phyloP scores from a whole-genome alignment of 2,888 invertebrate genomes.

The Lissonota sp. region DNA sequence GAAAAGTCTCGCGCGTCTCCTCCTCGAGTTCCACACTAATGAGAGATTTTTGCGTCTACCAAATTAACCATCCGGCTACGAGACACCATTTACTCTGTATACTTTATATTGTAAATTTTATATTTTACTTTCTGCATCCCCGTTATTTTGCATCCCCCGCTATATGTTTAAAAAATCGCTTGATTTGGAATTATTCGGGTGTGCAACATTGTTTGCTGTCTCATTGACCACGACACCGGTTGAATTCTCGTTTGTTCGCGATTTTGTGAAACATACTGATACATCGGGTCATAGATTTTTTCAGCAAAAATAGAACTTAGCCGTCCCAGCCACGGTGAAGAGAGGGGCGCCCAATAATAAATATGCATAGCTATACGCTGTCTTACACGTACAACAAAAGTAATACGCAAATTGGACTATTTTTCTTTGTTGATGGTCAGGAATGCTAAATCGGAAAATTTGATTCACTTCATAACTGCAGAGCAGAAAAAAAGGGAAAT shows the following conservation, averaged over 20 bases:
- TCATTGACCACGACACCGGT: neutral
- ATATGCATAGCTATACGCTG: constrained; percentile 29
- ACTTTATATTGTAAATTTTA: too few species aligned
- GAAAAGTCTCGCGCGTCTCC: too few species aligned
- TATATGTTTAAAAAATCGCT: too few species aligned
- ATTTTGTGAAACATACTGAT: constrained; percentile 24
- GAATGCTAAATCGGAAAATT: neutral
- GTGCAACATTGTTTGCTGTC: neutral
- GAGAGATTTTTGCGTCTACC: too few species aligned
- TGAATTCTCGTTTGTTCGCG: constrained; percentile 6
- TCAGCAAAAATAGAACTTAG: constrained; percentile 61
- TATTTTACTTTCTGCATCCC: too few species aligned
- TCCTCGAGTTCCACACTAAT: too few species aligned
- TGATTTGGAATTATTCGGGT: too few species aligned
- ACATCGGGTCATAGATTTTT: constrained; percentile 15
- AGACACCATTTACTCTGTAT: too few species aligned
- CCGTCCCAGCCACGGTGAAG: constrained; percentile 44
- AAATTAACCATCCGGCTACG: too few species aligned
- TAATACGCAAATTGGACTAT: too few species aligned
- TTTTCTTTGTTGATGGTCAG: too few species aligned
- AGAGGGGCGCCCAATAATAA: constrained; percentile 65
- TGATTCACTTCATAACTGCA: neutral
- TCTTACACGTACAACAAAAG: neutral
- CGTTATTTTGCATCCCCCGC: too few species aligned
- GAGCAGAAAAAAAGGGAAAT: neutral